phyloP scores from a whole-genome alignment of 2,797 vertebrate species.

The Propithecus perrieri region DNA sequence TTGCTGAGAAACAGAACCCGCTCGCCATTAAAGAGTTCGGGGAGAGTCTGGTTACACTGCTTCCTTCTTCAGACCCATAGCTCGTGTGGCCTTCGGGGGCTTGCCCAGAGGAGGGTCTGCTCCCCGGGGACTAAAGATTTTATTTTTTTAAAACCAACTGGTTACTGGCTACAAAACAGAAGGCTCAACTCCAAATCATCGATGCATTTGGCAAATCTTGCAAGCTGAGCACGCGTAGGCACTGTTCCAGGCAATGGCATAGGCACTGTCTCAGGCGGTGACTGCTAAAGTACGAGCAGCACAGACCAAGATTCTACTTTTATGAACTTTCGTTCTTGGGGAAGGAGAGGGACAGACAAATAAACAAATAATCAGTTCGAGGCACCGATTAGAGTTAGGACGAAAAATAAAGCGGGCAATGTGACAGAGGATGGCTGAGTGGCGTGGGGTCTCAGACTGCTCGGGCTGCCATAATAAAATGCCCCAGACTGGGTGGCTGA shows the following conservation, averaged over 20 bases:
- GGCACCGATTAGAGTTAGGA: background rate
- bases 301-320: background rate
- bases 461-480: no score
- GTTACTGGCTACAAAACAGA: background rate
- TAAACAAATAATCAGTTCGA: background rate
- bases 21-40: fast-evolving
- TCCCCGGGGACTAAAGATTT: background rate
- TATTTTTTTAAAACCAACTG: background rate
- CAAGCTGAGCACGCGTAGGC: fast-evolving
- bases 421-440: background rate
- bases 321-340: background rate
- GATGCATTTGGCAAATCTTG: background rate
- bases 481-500: no score
- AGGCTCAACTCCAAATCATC: fast-evolving
- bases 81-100: background rate
- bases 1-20: background rate
- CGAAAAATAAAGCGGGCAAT: background rate
- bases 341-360: background rate
- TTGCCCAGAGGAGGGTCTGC: background rate
- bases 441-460: no score
- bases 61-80: background rate
- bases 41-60: background rate
- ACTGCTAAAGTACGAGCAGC: background rate
- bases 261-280: background rate
- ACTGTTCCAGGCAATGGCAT: fast-evolving